These are phyloP conservation scores for Linnaemya vulpina DNA, from an alignment of 2,888 invertebrate genomes.

Conservation along the genomic window DNA sequence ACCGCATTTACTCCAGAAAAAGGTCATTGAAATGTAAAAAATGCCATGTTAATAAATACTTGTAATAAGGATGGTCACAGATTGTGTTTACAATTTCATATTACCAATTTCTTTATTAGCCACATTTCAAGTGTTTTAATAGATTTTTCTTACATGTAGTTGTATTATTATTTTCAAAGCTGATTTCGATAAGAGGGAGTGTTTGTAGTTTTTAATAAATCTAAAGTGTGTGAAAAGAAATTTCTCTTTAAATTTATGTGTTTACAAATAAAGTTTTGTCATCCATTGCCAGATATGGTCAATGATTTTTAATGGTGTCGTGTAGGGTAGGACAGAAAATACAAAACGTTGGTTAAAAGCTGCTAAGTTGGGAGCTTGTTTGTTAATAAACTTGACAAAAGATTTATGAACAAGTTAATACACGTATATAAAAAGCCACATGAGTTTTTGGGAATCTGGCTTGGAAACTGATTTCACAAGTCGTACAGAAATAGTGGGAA, in stretches of 20 bases:
- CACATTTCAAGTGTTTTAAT: neutral
- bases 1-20: slow-evolving; percentile 68
- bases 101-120: slow-evolving; percentile 49
- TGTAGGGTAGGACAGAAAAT: neutral
- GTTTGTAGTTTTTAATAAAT: slow-evolving; percentile 10
- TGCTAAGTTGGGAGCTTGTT: neutral
- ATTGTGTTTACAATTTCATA: slow-evolving; percentile 8
- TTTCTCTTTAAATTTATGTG: slow-evolving; percentile 23
- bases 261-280: slow-evolving; percentile 27
- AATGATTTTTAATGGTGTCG: slow-evolving; percentile 7
- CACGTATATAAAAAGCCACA: no score
- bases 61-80: slow-evolving; percentile 5
- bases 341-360: neutral
- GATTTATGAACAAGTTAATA: no score
- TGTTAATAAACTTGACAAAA: slow-evolving; percentile 19
- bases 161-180: neutral
- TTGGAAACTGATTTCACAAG: no score
- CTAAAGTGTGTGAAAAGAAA: slow-evolving; percentile 43
- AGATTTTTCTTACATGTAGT: neutral
- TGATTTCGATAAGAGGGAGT: slow-evolving; percentile 11
- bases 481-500: neutral
- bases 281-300: neutral
- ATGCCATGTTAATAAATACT: neutral
- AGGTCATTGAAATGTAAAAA: slow-evolving; percentile 65
- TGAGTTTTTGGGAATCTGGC: no score